Percentiles rank a stretch among this genome's conserved stretches.
phyloP scores from a whole-genome alignment of 2,888 invertebrate species.

The Hemicrepidius hirtus region DNA sequence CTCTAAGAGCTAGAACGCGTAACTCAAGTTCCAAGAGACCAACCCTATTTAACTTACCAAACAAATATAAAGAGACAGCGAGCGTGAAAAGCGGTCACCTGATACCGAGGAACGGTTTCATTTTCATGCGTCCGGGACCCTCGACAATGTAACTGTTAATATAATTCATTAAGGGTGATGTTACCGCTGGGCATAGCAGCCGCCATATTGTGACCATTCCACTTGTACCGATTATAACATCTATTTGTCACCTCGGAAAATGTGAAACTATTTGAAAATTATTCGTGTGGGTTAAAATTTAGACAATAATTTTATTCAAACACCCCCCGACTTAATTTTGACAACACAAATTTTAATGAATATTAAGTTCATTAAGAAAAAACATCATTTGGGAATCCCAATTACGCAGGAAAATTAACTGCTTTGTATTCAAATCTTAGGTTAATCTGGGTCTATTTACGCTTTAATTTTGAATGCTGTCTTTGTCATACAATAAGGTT shows the following conservation, averaged over 20 bases:
- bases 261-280: constrained; percentile 42
- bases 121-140: constrained; percentile 51
- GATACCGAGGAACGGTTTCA: constrained; percentile 51
- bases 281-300: no score
- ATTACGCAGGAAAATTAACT: constrained; percentile 44
- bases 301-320: not conserved
- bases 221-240: constrained; percentile 51
- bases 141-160: constrained; percentile 57
- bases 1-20: constrained; percentile 38
- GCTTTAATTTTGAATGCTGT: constrained; percentile 24
- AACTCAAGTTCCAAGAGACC: constrained; percentile 51
- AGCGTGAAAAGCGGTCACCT: constrained; percentile 52
- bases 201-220: constrained; percentile 51
- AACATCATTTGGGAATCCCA: constrained; percentile 30
- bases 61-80: constrained; percentile 54
- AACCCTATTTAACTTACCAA: constrained; percentile 53
- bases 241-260: constrained; percentile 49
- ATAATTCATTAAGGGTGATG: constrained; percentile 60
- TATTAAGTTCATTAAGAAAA: constrained; percentile 44
- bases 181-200: constrained; percentile 57
- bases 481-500: constrained; percentile 10
- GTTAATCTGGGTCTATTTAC: constrained; percentile 43
- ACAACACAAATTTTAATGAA: constrained; percentile 43
- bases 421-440: constrained; percentile 49
- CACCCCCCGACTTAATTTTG: constrained; percentile 17